Percentiles rank a stretch among this genome's conserved stretches.
Conservation (phyloP, 2,113 vertebrate species). For the Amphiprion percula region DNA sequence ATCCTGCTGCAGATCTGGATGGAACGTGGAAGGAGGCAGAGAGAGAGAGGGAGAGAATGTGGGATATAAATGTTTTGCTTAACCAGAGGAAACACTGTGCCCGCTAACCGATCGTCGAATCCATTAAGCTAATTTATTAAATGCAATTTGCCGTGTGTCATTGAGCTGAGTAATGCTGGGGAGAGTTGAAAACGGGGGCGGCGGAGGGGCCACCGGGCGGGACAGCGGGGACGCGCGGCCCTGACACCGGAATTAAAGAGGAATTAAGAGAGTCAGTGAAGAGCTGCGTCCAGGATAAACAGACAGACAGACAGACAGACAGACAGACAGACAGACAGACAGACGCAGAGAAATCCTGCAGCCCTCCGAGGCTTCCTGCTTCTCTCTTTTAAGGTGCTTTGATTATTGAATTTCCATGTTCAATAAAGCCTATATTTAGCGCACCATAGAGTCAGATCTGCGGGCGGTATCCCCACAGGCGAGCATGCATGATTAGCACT, state of each 20-base stretch:
- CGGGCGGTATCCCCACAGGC: constrained; percentile 50
- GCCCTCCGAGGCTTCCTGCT: neutral
- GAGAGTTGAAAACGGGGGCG: constrained; percentile 82
- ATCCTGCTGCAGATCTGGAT: constrained; percentile 2
- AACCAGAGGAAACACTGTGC: constrained; percentile 91
- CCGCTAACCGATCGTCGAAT: constrained; percentile 93
- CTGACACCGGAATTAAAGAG: constrained; percentile 81
- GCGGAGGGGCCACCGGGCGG: constrained; percentile 78
- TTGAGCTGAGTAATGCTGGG: constrained; percentile 91
- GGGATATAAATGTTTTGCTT: constrained; percentile 94
- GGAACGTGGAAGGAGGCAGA: neutral
- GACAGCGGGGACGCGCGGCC: constrained; percentile 74
- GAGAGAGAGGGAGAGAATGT: constrained; percentile 62
- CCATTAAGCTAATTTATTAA: constrained; percentile 98
- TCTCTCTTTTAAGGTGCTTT: constrained; percentile 28
- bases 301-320: constrained; percentile 11
- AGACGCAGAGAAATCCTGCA: neutral
- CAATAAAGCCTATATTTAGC: constrained; percentile 56
- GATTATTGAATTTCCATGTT: constrained; percentile 70
- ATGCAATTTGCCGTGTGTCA: constrained; percentile 93
- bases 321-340: neutral
- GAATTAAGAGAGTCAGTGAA: constrained; percentile 78
- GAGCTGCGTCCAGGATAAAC: constrained; percentile 72
- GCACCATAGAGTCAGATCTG: constrained; percentile 30
- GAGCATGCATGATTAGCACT: constrained; percentile 72